Conservation (phyloP, 2,797 vertebrate species). For the Caiman crocodilus region DNA sequence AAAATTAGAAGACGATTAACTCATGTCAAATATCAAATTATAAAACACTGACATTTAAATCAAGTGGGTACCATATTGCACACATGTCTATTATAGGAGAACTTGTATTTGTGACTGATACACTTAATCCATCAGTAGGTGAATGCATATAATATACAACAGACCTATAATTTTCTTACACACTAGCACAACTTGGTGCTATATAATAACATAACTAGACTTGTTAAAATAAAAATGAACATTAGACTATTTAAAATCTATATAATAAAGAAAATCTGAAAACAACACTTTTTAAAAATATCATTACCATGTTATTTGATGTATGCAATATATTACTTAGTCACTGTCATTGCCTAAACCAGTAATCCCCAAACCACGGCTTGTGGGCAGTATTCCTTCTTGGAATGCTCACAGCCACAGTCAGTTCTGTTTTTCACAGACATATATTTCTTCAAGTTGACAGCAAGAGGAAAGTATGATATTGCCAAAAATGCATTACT, state of each 20-base stretch:
- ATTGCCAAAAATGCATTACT: too few relatives aligned
- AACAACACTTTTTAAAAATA: not conserved
- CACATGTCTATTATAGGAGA: not conserved
- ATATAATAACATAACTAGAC: not conserved
- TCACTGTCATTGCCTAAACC: not conserved
- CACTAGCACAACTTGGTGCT: not conserved
- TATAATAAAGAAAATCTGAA: not conserved
- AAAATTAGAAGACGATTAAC: not conserved
- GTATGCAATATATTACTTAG: not conserved
- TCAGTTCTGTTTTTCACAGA: conserved; percentile 14
- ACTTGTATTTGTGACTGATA: not conserved
- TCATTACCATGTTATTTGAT: not conserved
- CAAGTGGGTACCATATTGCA: not conserved
- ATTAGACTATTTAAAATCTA: not conserved
- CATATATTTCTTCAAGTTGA: not conserved
- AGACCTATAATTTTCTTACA: not conserved
- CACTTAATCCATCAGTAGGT: not conserved
- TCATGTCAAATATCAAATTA: not conserved
- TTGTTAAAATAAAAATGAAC: not conserved
- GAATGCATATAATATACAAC: not conserved
- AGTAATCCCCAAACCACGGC: not conserved
- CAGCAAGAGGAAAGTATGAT: too few relatives aligned
- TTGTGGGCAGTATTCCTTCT: too few relatives aligned
- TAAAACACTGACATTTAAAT: not conserved
- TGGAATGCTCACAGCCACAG: not conserved